phyloP scores from a whole-genome alignment of 1,140 invertebrate species.

The Onthophagus taurus region DNA sequence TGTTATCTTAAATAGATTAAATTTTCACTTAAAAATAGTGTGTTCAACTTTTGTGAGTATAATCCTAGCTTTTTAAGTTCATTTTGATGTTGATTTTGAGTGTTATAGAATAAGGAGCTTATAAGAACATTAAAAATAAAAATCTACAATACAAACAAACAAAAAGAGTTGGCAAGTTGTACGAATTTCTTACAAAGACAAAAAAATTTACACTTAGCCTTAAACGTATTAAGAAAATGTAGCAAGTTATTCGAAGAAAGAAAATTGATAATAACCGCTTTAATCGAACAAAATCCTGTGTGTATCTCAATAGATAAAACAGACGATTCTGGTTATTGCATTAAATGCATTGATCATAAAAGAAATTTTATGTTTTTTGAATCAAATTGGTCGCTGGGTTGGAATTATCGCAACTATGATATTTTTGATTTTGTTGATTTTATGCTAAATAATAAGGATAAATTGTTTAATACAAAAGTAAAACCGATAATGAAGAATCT shows the following conservation, averaged over 20 bases:
- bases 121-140: not conserved
- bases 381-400: not conserved
- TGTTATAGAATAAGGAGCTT: not conserved
- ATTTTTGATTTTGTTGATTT: constrained; percentile 1
- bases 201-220: not conserved
- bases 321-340: not conserved
- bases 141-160: not conserved
- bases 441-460: constrained; percentile 1
- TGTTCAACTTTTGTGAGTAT: not conserved
- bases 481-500: constrained; percentile 1
- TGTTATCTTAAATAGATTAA: not conserved
- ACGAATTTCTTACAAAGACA: not conserved
- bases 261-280: not conserved
- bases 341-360: not conserved
- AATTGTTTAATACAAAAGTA: constrained; percentile 1
- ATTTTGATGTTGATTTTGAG: not conserved
- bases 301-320: not conserved
- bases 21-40: not conserved
- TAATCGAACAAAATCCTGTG: not conserved
- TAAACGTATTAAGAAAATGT: not conserved
- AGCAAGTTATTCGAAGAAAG: constrained; percentile 1
- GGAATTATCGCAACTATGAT: not conserved
- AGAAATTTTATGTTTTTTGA: not conserved
- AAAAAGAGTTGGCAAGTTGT: not conserved
- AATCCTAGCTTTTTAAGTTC: not conserved